Percentiles rank a stretch among this genome's conserved stretches.
Evolutionary conservation across 2,888 invertebrate genomes (phyloP).

Genomic region (Hirtodrosophila alboralis): DNA sequence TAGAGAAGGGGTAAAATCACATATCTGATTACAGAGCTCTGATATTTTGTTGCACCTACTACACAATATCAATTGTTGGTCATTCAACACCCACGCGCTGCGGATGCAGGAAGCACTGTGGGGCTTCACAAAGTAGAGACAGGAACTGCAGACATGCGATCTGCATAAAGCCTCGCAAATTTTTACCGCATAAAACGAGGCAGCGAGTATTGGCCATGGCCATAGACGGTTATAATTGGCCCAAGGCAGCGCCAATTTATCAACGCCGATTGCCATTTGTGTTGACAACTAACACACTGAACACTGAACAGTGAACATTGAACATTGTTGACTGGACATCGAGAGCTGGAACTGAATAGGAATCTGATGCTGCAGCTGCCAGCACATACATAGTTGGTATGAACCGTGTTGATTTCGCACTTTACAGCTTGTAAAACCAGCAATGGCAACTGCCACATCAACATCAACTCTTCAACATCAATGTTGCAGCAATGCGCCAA

Average conservation of each 20-base stretch:
- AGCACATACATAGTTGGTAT: conserved; percentile 65
- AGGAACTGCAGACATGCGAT: conserved; percentile 59
- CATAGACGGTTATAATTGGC: conserved; percentile 81
- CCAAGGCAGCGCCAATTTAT: conserved; percentile 79
- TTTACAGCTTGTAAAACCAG: conserved; percentile 75
- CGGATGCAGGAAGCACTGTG: conserved; percentile 60
- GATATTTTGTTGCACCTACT: conserved; percentile 46
- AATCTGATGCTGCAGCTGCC: conserved; percentile 31
- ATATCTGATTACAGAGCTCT: conserved; percentile 58
- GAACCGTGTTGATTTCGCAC: conserved; percentile 81
- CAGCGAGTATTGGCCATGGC: conserved; percentile 49
- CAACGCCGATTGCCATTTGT: conserved; percentile 78
- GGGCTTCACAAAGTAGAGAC: conserved; percentile 63
- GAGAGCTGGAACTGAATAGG: conserved; percentile 44
- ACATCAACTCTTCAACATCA: conserved; percentile 11
- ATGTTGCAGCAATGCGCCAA: conserved; percentile 30
- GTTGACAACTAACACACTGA: conserved; percentile 77
- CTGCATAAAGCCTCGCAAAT: conserved; percentile 68
- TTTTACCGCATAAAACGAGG: conserved; percentile 32
- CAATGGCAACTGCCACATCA: conserved; percentile 61
- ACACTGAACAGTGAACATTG: conserved; percentile 53
- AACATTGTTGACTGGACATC: conserved; percentile 26
- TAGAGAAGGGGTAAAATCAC: conserved; percentile 12
- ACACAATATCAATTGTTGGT: conserved; percentile 51
- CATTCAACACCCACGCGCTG: conserved; percentile 64